phyloP scores from a whole-genome alignment of 2,888 invertebrate species.

The Eupithecia inturbata region DNA sequence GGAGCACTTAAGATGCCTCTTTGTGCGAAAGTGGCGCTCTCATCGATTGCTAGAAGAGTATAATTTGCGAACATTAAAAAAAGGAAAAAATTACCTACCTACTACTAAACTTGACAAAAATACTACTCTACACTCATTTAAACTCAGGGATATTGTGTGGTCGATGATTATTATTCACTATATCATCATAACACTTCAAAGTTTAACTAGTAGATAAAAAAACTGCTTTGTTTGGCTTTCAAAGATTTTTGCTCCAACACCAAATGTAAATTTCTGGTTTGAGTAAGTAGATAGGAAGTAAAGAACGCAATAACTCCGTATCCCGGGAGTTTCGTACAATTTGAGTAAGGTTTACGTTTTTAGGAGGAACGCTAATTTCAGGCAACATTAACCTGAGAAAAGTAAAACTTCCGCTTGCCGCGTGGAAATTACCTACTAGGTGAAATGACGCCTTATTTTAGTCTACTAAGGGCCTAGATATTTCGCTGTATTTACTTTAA shows the following conservation, averaged over 20 bases:
- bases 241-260: conserved; percentile 32
- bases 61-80: background rate
- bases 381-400: conserved; percentile 28
- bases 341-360: conserved; percentile 27
- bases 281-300: conserved; percentile 20
- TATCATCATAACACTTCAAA: background rate
- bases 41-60: background rate
- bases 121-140: background rate
- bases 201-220: conserved; percentile 22
- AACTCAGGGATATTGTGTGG: background rate
- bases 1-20: conserved; percentile 36
- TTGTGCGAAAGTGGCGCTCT: background rate
- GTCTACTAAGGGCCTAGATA: background rate
- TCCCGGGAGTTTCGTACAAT: conserved; percentile 29
- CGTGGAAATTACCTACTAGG: conserved; percentile 18
- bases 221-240: conserved; percentile 36
- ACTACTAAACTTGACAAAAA: background rate
- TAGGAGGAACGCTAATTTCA: conserved; percentile 33
- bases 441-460: background rate
- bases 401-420: conserved; percentile 19
- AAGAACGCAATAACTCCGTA: conserved; percentile 42
- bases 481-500: background rate
- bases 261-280: conserved; percentile 41
- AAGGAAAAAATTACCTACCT: background rate
- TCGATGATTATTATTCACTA: background rate